These are phyloP conservation scores for Azorinus chamasolen DNA, from an alignment of 2,888 invertebrate genomes.

Conservation along the genomic window DNA sequence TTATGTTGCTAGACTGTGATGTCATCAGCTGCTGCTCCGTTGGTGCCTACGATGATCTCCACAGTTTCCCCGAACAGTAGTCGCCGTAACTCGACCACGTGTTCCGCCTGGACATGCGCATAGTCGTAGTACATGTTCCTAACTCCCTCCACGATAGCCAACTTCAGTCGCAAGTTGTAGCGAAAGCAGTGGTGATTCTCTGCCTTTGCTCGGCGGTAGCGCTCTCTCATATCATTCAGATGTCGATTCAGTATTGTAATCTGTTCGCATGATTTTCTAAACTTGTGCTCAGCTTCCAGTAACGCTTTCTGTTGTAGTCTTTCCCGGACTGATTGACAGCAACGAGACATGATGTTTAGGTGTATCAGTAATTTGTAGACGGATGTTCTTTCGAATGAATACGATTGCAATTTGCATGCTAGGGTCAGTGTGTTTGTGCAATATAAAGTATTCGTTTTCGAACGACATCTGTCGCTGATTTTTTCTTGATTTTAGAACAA, in stretches of 20 bases:
- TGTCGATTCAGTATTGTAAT: slow-evolving; percentile 71
- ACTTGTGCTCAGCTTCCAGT: slow-evolving; percentile 59
- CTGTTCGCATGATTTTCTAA: slow-evolving; percentile 73
- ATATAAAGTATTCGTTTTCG: too few species aligned
- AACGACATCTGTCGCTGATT: too few species aligned
- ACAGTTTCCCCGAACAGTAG: slow-evolving; percentile 48
- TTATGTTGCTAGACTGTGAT: too few species aligned
- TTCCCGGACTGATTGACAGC: background rate
- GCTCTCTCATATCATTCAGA: slow-evolving; percentile 64
- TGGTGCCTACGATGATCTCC: too few species aligned
- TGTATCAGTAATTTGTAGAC: too few species aligned
- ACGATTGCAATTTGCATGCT: too few species aligned
- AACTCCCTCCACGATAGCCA: slow-evolving; percentile 76
- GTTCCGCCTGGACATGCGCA: slow-evolving; percentile 70
- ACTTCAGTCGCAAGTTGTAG: slow-evolving; percentile 73
- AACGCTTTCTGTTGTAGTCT: slow-evolving; percentile 6
- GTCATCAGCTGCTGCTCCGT: too few species aligned
- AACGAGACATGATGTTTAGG: too few species aligned
- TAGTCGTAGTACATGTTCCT: slow-evolving; percentile 80
- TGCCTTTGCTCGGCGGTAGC: slow-evolving; percentile 71
- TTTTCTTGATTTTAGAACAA: too few species aligned
- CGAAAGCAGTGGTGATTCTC: slow-evolving; percentile 72
- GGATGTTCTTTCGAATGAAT: too few species aligned
- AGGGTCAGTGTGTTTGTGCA: too few species aligned
- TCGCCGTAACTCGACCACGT: slow-evolving; percentile 60